Evolutionary conservation across 1,140 invertebrate genomes (phyloP).

Genomic region (Oryzaephilus surinamensis): DNA sequence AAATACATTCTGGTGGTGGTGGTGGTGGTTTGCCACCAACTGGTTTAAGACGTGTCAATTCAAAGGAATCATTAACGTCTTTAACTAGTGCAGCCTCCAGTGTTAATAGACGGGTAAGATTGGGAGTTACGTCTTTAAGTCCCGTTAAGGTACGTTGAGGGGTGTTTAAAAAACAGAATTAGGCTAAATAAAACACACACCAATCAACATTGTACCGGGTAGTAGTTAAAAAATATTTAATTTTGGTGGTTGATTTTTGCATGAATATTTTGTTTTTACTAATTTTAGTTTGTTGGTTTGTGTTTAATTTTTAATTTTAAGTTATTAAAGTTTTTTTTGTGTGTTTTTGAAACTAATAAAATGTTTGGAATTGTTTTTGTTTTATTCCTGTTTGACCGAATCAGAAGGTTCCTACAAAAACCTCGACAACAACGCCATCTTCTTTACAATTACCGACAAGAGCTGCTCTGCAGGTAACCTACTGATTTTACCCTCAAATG

Average conservation of each 20-base stretch:
- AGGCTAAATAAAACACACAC: conserved; percentile 17
- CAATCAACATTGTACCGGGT: conserved; percentile 12
- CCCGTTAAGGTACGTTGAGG: conserved; percentile 56
- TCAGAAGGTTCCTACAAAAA: conserved; percentile 27
- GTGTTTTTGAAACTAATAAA: conserved; percentile 10
- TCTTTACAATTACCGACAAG: conserved; percentile 29
- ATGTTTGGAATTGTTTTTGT: conserved; percentile 11
- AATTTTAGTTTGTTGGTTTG: conserved; percentile 6
- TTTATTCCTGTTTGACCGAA: conserved; percentile 13
- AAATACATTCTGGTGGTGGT: conserved; percentile 48
- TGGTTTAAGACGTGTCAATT: conserved; percentile 60
- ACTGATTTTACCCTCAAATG: conserved; percentile 21
- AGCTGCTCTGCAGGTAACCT: conserved; percentile 34
- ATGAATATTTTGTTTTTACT: conserved; percentile 5
- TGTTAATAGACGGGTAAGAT: conserved; percentile 46
- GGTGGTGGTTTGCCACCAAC: conserved; percentile 40
- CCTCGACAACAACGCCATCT: conserved; percentile 23
- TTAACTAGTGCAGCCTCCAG: conserved; percentile 52
- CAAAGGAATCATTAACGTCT: conserved; percentile 76
- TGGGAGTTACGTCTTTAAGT: conserved; percentile 57
- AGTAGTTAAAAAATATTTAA: conserved; percentile 2
- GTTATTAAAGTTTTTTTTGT: conserved; percentile 13
- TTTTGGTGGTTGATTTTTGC: background rate
- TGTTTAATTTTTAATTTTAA: conserved; percentile 3
- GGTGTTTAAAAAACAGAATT: conserved; percentile 11